Evolutionary conservation across 2,797 vertebrate species (phyloP).

Genomic region (Eulemur rubriventer): DNA sequence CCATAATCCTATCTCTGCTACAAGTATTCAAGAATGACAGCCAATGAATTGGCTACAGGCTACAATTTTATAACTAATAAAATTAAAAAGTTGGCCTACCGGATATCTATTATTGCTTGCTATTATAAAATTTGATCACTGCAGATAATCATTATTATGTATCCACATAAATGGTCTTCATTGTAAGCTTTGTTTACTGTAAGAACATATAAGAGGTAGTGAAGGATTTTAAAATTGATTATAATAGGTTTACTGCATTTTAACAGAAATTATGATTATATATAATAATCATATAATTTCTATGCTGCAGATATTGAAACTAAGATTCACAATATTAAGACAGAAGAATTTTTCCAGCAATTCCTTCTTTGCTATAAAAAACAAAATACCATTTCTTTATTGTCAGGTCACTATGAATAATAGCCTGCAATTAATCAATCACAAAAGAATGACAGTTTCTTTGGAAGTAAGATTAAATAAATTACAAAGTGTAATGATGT

Average conservation of each 20-base stretch:
- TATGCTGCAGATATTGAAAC: neutral
- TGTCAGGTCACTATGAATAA: neutral
- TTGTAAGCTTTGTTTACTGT: neutral
- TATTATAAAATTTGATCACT: neutral
- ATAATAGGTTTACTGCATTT: neutral
- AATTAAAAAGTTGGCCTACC: neutral
- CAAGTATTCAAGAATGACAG: neutral
- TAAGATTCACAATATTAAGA: neutral
- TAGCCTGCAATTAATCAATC: neutral
- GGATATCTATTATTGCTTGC: neutral
- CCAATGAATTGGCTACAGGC: neutral
- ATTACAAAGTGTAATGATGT: neutral
- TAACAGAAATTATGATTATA: neutral
- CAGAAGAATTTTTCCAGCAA: neutral
- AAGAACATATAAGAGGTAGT: neutral
- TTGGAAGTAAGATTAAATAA: slow-evolving; percentile 3
- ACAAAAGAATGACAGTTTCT: neutral
- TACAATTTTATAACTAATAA: slow-evolving; percentile 27
- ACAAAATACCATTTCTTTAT: neutral
- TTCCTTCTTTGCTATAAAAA: neutral
- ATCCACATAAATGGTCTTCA: neutral
- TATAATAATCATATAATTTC: neutral
- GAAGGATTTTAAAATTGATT: neutral
- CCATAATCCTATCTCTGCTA: neutral
- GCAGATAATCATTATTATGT: neutral